A percentile compares a stretch with the other conserved stretches of the same genome.
phyloP scores from a whole-genome alignment of 2,888 invertebrate genomes.

The Zootermopsis nevadensis region DNA sequence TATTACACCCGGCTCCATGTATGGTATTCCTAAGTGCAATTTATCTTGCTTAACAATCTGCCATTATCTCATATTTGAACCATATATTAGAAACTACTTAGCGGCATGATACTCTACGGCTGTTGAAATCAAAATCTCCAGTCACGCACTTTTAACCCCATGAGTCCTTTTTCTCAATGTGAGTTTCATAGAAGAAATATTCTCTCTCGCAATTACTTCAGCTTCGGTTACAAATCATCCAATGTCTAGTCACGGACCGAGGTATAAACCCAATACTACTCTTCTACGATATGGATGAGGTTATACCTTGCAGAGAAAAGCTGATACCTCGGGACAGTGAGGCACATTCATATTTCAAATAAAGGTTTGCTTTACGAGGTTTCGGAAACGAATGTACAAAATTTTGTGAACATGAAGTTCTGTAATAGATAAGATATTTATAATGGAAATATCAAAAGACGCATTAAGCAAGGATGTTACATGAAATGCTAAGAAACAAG shows the following conservation, averaged over 20 bases:
- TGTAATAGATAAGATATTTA: no score
- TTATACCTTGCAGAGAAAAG: neutral
- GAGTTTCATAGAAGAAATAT: constrained; percentile 5
- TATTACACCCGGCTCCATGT: neutral
- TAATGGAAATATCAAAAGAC: no score
- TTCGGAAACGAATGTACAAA: no score
- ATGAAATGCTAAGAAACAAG: no score
- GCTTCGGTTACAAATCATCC: constrained; percentile 15
- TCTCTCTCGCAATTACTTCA: constrained; percentile 17
- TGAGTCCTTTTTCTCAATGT: constrained; percentile 1
- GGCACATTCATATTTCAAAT: no score
- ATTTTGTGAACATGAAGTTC: no score
- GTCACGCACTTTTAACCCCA: constrained; percentile 20
- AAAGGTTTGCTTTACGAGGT: no score
- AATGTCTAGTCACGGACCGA: neutral
- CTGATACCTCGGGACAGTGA: no score
- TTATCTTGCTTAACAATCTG: constrained; percentile 36
- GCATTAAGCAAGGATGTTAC: no score
- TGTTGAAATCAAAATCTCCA: constrained; percentile 24
- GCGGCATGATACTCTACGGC: constrained; percentile 7
- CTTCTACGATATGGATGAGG: neutral
- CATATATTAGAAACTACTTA: constrained; percentile 29
- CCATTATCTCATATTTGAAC: constrained; percentile 22
- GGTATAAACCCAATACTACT: constrained; percentile 2
- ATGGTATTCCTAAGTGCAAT: constrained; percentile 11